Percentiles rank a stretch among this genome's conserved stretches.
Evolutionary conservation across 2,888 invertebrate species (phyloP).

Genomic region (Rotaria magnacalcarata): DNA sequence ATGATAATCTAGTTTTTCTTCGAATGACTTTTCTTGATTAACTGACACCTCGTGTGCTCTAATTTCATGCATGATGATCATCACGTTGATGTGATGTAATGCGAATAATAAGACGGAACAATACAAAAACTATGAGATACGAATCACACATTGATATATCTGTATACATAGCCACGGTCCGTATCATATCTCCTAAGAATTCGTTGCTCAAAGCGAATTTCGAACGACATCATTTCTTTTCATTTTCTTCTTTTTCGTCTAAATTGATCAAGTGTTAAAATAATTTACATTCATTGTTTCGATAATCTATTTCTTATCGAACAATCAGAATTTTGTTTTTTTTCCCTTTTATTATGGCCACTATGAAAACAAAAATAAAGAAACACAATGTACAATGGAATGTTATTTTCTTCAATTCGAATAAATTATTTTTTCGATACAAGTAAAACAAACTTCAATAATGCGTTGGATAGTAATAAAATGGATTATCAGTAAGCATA

Average conservation of each 20-base stretch:
- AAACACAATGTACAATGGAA: not conserved
- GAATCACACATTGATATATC: not conserved
- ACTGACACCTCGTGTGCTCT: not conserved
- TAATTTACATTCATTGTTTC: not conserved
- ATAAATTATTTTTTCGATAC: conserved; percentile 1
- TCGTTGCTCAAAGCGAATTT: no score
- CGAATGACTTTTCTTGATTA: conserved; percentile 12
- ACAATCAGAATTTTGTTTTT: not conserved
- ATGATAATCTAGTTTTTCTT: not conserved
- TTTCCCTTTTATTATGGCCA: not conserved
- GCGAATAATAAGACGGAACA: conserved; percentile 14
- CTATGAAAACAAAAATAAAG: conserved; percentile 19
- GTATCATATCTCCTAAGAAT: not conserved
- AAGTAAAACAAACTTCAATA: not conserved
- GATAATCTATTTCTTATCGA: not conserved
- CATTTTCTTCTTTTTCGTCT: no score
- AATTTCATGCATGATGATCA: conserved; percentile 22
- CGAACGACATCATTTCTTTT: no score
- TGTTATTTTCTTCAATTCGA: not conserved
- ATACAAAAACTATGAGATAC: not conserved
- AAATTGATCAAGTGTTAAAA: no score
- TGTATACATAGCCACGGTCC: not conserved
- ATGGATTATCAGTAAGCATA: not conserved
- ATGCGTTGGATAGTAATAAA: not conserved
- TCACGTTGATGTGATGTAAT: not conserved